Percentiles rank a stretch among this genome's conserved stretches.
phyloP scores from a whole-genome alignment of 2,888 invertebrate species.

The Lamellibrachia satsuma region DNA sequence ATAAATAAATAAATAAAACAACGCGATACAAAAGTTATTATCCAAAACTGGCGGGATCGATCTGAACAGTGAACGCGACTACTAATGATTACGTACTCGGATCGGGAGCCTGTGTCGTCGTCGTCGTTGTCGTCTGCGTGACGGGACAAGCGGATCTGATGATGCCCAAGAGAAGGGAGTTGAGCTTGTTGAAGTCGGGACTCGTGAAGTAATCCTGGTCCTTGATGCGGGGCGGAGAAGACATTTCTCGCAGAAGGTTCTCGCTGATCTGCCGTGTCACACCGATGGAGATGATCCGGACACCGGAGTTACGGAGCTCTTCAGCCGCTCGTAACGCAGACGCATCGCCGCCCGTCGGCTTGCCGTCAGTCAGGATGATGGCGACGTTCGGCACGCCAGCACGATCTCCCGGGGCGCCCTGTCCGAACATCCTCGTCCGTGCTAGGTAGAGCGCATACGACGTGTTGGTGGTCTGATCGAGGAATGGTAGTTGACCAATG shows the following conservation, averaged over 20 bases:
- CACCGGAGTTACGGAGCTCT: not conserved
- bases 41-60: too few species aligned
- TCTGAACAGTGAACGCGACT: not conserved
- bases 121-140: not conserved
- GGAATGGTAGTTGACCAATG: not conserved
- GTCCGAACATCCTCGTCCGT: constrained; percentile 21
- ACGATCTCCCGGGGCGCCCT: constrained; percentile 21
- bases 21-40: too few species aligned
- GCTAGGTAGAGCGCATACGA: not conserved
- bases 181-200: constrained; percentile 30
- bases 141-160: constrained; percentile 21
- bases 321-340: not conserved
- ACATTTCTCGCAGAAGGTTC: constrained; percentile 14
- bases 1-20: not conserved
- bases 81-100: not conserved
- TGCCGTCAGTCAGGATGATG: constrained; percentile 31
- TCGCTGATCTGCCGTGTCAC: constrained; percentile 21
- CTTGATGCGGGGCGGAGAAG: not conserved
- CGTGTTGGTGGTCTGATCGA: constrained; percentile 26
- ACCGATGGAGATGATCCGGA: constrained; percentile 21
- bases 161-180: constrained; percentile 14
- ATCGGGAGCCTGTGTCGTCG: constrained; percentile 23
- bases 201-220: constrained; percentile 31
- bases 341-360: not conserved
- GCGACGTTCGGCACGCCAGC: constrained; percentile 24